phyloP scores from a whole-genome alignment of 2,113 vertebrate genomes.

The Strix aluco region DNA sequence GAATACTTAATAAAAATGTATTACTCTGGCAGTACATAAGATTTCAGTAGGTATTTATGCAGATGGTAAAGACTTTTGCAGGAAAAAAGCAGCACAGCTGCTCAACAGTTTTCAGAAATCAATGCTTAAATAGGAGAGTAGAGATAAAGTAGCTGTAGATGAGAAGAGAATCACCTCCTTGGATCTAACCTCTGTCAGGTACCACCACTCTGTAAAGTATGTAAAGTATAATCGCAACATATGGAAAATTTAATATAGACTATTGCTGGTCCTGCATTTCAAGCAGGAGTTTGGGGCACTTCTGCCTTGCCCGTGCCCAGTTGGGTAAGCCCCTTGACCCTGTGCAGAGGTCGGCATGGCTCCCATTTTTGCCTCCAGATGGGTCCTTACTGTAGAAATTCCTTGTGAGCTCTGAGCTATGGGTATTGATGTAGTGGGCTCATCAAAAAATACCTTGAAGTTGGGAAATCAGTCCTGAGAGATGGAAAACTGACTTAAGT shows the following conservation, averaged over 20 bases:
- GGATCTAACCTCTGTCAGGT: accelerated
- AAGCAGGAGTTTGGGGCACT: background rate
- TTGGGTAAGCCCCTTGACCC: too few relatives aligned
- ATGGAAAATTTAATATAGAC: background rate
- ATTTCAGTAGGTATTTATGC: background rate
- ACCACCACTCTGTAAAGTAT: too few relatives aligned
- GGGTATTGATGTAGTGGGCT: background rate
- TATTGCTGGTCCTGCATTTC: background rate
- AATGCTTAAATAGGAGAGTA: background rate
- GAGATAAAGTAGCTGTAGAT: background rate
- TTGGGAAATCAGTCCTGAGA: background rate
- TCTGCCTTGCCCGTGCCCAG: background rate
- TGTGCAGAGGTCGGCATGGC: background rate
- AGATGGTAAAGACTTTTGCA: background rate
- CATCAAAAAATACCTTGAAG: background rate
- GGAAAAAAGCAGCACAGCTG: background rate
- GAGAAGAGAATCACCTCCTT: background rate
- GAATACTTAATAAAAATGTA: background rate
- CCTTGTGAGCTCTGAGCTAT: background rate
- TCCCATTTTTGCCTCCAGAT: background rate
- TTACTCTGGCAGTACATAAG: background rate
- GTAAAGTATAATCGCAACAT: too few relatives aligned
- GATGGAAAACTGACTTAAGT: background rate
- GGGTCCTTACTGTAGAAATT: background rate
- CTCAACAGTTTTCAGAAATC: background rate